Percentiles rank a stretch among this genome's conserved stretches.
Conservation (phyloP, 2,888 invertebrate genomes). For the Heliconius hortense region DNA sequence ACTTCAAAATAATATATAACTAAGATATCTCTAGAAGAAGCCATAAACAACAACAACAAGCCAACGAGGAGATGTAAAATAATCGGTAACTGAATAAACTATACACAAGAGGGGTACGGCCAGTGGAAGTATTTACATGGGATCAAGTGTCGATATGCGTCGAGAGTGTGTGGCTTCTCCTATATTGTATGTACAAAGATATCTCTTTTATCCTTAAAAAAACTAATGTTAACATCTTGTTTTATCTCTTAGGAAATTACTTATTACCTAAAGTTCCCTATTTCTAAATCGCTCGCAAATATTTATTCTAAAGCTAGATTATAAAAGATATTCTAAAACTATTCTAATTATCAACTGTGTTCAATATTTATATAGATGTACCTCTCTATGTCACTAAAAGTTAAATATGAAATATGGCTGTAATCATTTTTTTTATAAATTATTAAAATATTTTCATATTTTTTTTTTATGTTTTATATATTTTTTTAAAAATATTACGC, state of each 20-base stretch:
- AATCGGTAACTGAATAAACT: neutral
- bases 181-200: conserved; percentile 22
- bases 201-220: conserved; percentile 7
- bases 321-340: neutral
- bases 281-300: neutral
- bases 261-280: neutral
- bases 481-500: neutral
- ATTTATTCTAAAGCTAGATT: neutral
- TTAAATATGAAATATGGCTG: conserved; percentile 3
- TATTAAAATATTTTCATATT: neutral
- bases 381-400: neutral
- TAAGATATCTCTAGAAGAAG: conserved; percentile 24
- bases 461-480: neutral
- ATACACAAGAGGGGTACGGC: neutral
- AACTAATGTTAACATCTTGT: neutral
- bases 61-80: neutral
- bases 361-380: neutral
- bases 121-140: neutral
- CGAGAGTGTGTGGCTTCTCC: conserved; percentile 19
- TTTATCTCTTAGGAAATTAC: neutral
- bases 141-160: neutral
- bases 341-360: neutral
- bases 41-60: neutral
- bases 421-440: neutral
- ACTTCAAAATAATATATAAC: neutral